These are phyloP conservation scores for Euthynnus affinis DNA, from an alignment of 2,797 vertebrate species.

Conservation along the genomic window DNA sequence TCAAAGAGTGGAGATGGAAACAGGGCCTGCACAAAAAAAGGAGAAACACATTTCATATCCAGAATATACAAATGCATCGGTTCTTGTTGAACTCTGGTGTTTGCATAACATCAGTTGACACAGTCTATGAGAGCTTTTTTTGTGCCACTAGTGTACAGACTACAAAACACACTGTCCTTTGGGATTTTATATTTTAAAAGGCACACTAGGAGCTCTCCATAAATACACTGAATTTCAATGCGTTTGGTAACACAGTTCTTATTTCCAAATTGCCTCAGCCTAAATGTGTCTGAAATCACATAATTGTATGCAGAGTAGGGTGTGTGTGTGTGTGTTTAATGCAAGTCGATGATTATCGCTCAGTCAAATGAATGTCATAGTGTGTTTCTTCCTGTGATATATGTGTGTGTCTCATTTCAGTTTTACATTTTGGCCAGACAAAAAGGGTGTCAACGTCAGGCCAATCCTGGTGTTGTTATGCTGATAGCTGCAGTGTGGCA, in stretches of 20 bases:
- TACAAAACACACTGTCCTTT: constrained; percentile 77
- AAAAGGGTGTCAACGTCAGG: constrained; percentile 43
- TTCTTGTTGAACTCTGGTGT: constrained; percentile 76
- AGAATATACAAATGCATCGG: constrained; percentile 77
- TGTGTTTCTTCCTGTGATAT: neutral
- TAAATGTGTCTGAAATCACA: constrained; percentile 56
- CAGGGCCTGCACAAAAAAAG: constrained; percentile 66
- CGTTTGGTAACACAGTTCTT: constrained; percentile 20
- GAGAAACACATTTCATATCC: constrained; percentile 71
- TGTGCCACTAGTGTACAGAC: constrained; percentile 72
- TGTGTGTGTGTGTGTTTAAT: neutral
- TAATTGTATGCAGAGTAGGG: constrained; percentile 24
- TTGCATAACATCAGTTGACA: constrained; percentile 78
- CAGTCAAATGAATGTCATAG: constrained; percentile 9
- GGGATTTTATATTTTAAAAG: constrained; percentile 78
- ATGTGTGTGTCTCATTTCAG: constrained; percentile 3
- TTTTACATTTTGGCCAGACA: constrained; percentile 41
- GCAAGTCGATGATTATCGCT: constrained; percentile 32
- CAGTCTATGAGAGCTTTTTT: constrained; percentile 57
- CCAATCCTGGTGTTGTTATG: neutral
- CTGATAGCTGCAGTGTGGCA: constrained; percentile 14
- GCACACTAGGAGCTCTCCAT: constrained; percentile 38
- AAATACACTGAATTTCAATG: constrained; percentile 47
- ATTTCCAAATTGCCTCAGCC: constrained; percentile 43
- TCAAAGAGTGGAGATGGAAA: constrained; percentile 80